These are phyloP conservation scores for Drosophila tani DNA, from an alignment of 1,140 invertebrate species.

Conservation along the genomic window DNA sequence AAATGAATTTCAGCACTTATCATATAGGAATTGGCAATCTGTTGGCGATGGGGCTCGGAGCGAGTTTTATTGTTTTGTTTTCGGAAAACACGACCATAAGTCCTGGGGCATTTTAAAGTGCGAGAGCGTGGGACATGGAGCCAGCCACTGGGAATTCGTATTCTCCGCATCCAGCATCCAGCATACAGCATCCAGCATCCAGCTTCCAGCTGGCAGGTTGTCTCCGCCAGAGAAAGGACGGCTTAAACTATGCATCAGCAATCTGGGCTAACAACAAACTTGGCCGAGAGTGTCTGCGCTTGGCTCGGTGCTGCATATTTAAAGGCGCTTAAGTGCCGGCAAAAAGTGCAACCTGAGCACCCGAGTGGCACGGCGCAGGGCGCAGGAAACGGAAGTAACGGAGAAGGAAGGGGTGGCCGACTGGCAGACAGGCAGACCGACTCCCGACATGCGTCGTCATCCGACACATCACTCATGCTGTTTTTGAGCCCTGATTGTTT, in stretches of 20 bases:
- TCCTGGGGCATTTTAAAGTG: slow-evolving; percentile 41
- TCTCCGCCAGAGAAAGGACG: slow-evolving; percentile 19
- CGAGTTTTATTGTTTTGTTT: slow-evolving; percentile 47
- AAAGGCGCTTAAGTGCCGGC: slow-evolving; percentile 76
- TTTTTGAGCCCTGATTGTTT: slow-evolving; percentile 78
- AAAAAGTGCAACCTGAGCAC: slow-evolving; percentile 67
- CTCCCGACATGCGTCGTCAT: slow-evolving; percentile 46
- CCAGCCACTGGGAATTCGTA: slow-evolving; percentile 8
- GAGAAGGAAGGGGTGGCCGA: slow-evolving; percentile 13
- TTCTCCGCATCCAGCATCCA: not conserved
- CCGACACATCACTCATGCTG: slow-evolving; percentile 78
- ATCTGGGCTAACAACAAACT: slow-evolving; percentile 57
- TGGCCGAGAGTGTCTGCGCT: slow-evolving; percentile 45
- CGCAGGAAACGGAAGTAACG: slow-evolving; percentile 15
- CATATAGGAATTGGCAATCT: slow-evolving; percentile 42
- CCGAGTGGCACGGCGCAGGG: slow-evolving; percentile 6
- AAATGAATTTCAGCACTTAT: slow-evolving; percentile 51
- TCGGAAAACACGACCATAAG: slow-evolving; percentile 40
- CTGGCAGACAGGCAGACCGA: not conserved
- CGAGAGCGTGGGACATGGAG: not conserved
- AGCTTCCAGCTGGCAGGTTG: slow-evolving; percentile 25
- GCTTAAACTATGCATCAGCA: slow-evolving; percentile 50
- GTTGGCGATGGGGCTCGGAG: not conserved
- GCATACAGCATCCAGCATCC: not conserved
- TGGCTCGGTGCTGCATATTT: slow-evolving; percentile 71